Evolutionary conservation across 2,113 vertebrate genomes (phyloP), one percentile per base, ranked within the genome.

Genomic region (Hydrochoerus hydrochaeris): DNA sequence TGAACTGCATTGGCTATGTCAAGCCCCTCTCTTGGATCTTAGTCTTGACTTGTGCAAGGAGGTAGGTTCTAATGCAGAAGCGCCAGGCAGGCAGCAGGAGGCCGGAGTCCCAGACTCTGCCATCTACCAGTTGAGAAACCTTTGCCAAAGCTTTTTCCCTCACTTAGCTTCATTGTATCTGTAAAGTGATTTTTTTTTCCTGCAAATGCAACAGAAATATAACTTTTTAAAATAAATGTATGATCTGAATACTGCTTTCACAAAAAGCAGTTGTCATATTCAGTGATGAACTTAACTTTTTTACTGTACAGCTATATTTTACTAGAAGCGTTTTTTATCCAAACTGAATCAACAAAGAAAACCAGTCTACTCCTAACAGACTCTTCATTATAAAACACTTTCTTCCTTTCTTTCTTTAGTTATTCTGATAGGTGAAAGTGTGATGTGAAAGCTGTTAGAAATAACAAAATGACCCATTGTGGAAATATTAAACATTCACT

Each of bases 271-370:
- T 88, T 93, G 63, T 80, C 20, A 6, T 87, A 77, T 94, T 97
- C 92, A n/a, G 9, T 95, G 67, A 41, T 95, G 73, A 95, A 96
- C 97, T 95, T 69, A 24, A 97, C 52, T 3, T 71, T 92, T 46
- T 81, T 57, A 84, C 9, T 90, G 58, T 97, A 88, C 95, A 95
- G 49, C 7, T 82, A 16, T 41, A 83, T 81, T 95, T 63, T 85
- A n/a, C 85, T 8, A 78, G 38, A 11, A 81, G 7, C 1, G n/a
- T 10, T 89, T 97, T 97, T 96, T 81, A 91, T 67, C 17, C 69
- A 78, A 73, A 96, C 3, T 28, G 30, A 94, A 81, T 90, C 35
- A 89, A n/a, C 13, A 86, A 87, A n/a, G 38, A 91, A 91, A 96
- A 89, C 82, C 44, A 19, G 3, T 12, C 57, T 97, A 0, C 44